Evolutionary conservation across 2,797 vertebrate species (phyloP), one percentile per base, ranked within the genome.

Genomic region (Cephalopachus bancanus): DNA sequence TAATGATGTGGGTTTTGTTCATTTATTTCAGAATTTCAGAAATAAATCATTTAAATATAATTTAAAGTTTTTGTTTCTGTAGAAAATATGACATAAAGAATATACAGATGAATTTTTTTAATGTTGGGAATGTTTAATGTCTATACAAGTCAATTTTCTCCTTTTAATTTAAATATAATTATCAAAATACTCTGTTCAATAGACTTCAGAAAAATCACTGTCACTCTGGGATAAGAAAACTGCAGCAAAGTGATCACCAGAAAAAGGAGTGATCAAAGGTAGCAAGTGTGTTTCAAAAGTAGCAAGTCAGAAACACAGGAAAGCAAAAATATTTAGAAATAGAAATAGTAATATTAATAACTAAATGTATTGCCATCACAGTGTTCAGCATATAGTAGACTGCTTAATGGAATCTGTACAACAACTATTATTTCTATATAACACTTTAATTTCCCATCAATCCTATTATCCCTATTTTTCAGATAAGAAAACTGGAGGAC

Each of bases 21-120:
- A 24, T 87, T 91, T n/a, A 49, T 37, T 94, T 94, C 22, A 81
- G 33, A 96, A 93, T 89, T 89, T 96, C 76, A 28, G 24, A 80
- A 85, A 85, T 1, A 83, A 33, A 19, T 17, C 19, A 74, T 89
- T 83, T 30, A 8, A 57, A 96, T 62, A 37, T 72, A 79, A 86
- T 37, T 37, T 37, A 64, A 83, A 51, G 37, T 37, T 37, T 37
- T 64, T 26, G 7, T 76, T 87, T 6, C 30, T 33, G 19, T 92
- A 53, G 3, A 83, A 3, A 74, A 55, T 86, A 69, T 91, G 7
- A 51, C 3, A 92, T 72, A 60, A 85, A 49, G 0, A 10, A n/a
- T 75, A 60, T 78, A 51, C 5, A 75, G 30, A 30, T 62, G n/a
- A 53, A n/a, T 10, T 28, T 57, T 53, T 97, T 92, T 89, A 92